phyloP scores from a whole-genome alignment of 2,888 invertebrate genomes.

The Synanthedon andrenaeformis region DNA sequence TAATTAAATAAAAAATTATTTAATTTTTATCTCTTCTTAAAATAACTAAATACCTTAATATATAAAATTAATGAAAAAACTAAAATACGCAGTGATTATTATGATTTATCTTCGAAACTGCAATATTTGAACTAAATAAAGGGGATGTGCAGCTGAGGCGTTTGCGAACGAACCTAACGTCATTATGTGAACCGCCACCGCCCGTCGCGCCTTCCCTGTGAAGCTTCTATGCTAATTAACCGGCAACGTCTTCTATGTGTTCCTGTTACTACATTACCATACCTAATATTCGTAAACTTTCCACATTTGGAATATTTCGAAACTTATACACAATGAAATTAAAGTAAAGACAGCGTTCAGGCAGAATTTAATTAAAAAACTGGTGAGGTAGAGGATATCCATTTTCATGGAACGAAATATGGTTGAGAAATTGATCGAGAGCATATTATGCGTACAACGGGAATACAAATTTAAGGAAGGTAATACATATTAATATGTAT shows the following conservation, averaged over 20 bases:
- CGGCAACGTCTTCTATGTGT: slow-evolving; percentile 14
- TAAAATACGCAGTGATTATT: no score
- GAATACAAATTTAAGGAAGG: no score
- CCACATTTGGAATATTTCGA: slow-evolving; percentile 12
- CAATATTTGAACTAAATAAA: neutral
- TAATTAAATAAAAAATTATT: no score
- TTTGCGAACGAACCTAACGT: slow-evolving; percentile 14
- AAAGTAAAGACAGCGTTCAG: neutral
- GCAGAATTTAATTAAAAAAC: neutral
- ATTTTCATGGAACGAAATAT: no score
- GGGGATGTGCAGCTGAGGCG: neutral
- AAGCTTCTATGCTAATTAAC: slow-evolving; percentile 22
- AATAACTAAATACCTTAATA: no score
- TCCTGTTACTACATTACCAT: slow-evolving; percentile 23
- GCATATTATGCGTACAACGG: no score
- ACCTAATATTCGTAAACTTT: slow-evolving; percentile 12
- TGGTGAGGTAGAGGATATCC: no score
- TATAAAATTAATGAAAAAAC: no score
- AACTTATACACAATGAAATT: neutral
- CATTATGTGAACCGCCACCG: slow-evolving; percentile 12
- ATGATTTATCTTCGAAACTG: no score
- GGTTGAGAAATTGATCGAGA: no score
- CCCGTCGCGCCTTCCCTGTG: slow-evolving; percentile 6
- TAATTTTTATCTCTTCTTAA: no score
- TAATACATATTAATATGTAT: no score